Conservation (phyloP, 2,113 vertebrate genomes). For the Pitta sordida region DNA sequence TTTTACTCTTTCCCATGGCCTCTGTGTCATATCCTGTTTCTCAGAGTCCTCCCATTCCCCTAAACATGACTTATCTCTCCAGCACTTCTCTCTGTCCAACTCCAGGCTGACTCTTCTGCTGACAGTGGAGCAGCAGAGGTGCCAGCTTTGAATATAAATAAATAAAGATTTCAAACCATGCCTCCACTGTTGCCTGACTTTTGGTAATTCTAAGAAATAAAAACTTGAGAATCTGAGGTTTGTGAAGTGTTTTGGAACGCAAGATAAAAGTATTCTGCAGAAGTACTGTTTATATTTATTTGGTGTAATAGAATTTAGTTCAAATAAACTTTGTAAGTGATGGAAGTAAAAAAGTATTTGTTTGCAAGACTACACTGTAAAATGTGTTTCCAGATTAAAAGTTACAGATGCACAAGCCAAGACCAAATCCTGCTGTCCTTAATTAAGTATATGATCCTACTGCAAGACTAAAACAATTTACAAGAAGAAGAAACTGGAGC, state of each 20-base stretch:
- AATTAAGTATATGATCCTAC: not conserved
- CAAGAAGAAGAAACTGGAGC: not conserved
- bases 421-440: not conserved
- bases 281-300: not conserved
- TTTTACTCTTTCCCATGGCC: slow-evolving; percentile 47
- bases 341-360: not conserved
- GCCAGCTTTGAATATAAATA: not conserved
- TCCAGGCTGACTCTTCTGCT: not conserved
- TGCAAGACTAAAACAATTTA: not conserved
- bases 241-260: not conserved
- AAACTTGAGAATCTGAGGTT: not conserved
- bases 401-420: not conserved
- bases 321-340: not conserved
- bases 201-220: not conserved
- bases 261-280: not conserved
- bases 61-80: slow-evolving; percentile 47
- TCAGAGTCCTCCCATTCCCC: slow-evolving; percentile 36
- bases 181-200: not conserved
- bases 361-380: not conserved
- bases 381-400: not conserved
- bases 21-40: slow-evolving; percentile 58
- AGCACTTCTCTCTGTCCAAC: slow-evolving; percentile 28
- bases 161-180: not conserved
- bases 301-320: not conserved
- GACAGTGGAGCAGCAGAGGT: not conserved